These are phyloP conservation scores for Periophthalmus magnuspinnatus DNA, from an alignment of 2,797 vertebrate genomes.

Conservation along the genomic window DNA sequence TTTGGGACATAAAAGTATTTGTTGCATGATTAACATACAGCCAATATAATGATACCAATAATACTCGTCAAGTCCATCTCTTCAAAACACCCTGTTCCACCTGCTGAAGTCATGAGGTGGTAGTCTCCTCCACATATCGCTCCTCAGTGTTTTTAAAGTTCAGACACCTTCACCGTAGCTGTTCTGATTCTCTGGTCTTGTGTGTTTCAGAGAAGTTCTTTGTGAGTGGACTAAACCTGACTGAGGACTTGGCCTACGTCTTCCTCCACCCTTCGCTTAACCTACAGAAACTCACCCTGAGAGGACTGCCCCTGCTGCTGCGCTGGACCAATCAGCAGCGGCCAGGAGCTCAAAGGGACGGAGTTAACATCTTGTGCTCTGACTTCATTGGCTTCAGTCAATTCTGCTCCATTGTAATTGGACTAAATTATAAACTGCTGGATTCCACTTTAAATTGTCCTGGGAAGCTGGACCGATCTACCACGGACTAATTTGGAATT, in stretches of 20 bases:
- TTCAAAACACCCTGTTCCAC: neutral
- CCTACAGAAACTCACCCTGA: constrained; percentile 65
- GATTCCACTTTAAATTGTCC: neutral
- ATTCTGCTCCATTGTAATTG: constrained; percentile 70
- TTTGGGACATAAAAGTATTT: too few species aligned
- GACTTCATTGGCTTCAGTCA: constrained; percentile 68
- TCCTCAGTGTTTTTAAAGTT: neutral
- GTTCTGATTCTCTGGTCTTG: neutral
- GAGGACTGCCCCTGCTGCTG: constrained; percentile 58
- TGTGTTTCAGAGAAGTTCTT: constrained; percentile 66
- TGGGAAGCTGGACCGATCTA: neutral
- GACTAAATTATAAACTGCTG: constrained; percentile 65
- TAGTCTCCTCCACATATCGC: neutral
- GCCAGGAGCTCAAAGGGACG: constrained; percentile 34
- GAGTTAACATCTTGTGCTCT: constrained; percentile 74
- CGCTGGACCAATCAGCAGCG: constrained; percentile 66
- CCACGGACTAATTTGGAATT: neutral
- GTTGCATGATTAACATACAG: too few species aligned
- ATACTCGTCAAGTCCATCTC: too few species aligned
- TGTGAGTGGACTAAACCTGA: constrained; percentile 77
- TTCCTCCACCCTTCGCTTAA: constrained; percentile 66
- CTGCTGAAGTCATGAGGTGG: neutral
- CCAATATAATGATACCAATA: too few species aligned
- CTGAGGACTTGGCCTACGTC: constrained; percentile 64
- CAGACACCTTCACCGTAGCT: neutral